A percentile compares a stretch with the other conserved stretches of the same genome.
Evolutionary conservation across 2,113 vertebrate species (phyloP).

Genomic region (Melanerpes aurifrons): DNA sequence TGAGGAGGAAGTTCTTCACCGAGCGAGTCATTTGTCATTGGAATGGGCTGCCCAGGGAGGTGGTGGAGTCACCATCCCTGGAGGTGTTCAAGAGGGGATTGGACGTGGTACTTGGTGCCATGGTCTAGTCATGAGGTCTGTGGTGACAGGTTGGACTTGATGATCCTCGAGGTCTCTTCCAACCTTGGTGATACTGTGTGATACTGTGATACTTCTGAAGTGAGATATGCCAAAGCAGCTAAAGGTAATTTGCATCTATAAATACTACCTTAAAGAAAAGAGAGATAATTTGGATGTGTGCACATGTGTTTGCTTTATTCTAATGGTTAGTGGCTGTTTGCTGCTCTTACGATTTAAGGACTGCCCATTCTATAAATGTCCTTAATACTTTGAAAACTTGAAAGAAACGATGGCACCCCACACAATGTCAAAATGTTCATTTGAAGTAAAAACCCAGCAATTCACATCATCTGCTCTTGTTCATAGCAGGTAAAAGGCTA

Average conservation of each 20-base stretch:
- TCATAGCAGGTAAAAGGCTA: conserved; percentile 68
- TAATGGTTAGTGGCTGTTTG: conserved; percentile 36
- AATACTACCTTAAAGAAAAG: conserved; percentile 40
- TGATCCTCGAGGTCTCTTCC: too few relatives aligned
- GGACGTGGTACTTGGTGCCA: too few relatives aligned
- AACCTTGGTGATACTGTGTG: too few relatives aligned
- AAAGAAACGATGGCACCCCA: conserved; percentile 42
- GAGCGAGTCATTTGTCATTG: too few relatives aligned
- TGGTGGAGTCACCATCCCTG: too few relatives aligned
- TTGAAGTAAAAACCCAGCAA: conserved; percentile 61
- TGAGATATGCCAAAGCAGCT: conserved; percentile 7
- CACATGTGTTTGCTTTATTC: conserved; percentile 39
- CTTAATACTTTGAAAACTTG: conserved; percentile 64
- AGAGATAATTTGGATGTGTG: conserved; percentile 2
- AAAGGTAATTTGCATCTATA: conserved; percentile 31
- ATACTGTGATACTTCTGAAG: neutral
- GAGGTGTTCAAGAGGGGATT: too few relatives aligned
- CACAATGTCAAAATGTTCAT: conserved; percentile 52
- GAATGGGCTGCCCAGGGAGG: too few relatives aligned
- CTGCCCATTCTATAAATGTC: conserved; percentile 40
- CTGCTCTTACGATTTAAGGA: conserved; percentile 16
- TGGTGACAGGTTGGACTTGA: too few relatives aligned
- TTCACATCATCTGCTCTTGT: conserved; percentile 60
- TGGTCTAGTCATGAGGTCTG: too few relatives aligned
- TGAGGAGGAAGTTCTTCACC: too few relatives aligned